These are phyloP conservation scores for Atlantisia rogersi DNA, from an alignment of 2,113 vertebrate species.

Conservation along the genomic window DNA sequence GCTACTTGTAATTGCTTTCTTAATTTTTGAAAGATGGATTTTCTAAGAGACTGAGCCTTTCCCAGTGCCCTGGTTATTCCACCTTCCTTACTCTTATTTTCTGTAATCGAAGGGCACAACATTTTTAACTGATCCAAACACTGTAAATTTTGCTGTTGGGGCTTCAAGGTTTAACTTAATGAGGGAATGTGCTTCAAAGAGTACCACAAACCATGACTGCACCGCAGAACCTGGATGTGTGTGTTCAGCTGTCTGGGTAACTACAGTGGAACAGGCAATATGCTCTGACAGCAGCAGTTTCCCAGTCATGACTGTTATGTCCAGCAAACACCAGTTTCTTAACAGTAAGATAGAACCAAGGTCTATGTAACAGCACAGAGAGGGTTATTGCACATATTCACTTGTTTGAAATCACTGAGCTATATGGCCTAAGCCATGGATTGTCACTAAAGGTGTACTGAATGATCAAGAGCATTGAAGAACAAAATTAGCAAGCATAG, in stretches of 20 bases:
- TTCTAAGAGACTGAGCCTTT: neutral
- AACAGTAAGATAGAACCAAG: neutral
- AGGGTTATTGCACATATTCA: neutral
- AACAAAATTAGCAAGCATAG: neutral
- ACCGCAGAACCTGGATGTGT: neutral
- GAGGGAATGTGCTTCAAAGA: neutral
- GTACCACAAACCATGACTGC: accelerated
- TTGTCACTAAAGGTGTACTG: neutral
- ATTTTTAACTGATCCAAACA: neutral
- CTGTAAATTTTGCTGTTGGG: neutral
- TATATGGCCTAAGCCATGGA: neutral
- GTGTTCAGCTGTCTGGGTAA: neutral
- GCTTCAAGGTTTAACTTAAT: neutral
- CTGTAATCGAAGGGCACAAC: neutral
- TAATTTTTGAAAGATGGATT: neutral
- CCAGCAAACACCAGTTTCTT: neutral
- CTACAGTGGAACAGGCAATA: neutral
- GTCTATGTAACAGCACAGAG: neutral
- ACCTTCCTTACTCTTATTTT: neutral
- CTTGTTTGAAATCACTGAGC: neutral
- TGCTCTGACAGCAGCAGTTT: accelerated
- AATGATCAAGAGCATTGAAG: neutral
- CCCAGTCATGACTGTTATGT: neutral
- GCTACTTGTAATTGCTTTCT: neutral
- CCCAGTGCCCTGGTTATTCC: neutral